Evolutionary conservation across 2,888 invertebrate species (phyloP).

Genomic region (Ichneumon xanthorius): DNA sequence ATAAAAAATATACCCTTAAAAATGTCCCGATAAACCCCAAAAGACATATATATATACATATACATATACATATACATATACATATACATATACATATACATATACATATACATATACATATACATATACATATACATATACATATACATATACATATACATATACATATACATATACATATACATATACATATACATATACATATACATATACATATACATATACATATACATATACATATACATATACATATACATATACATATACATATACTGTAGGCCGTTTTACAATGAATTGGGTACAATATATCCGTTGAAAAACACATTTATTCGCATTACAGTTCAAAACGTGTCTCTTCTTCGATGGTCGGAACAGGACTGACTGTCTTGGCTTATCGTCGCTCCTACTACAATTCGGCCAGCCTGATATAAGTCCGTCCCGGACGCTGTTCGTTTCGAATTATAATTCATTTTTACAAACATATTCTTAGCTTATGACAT

Average conservation of each 20-base stretch:
- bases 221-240: not conserved
- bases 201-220: not conserved
- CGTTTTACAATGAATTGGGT: too few relatives aligned
- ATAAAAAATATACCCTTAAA: too few relatives aligned
- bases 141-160: not conserved
- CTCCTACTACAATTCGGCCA: not conserved
- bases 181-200: not conserved
- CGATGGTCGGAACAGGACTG: not conserved
- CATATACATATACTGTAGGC: too few relatives aligned
- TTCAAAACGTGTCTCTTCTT: too few relatives aligned
- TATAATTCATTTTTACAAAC: too few relatives aligned
- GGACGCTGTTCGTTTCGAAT: too few relatives aligned
- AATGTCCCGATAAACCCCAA: too few relatives aligned
- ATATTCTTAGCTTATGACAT: too few relatives aligned
- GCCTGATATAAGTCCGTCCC: too few relatives aligned
- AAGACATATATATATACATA: too few relatives aligned
- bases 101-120: not conserved
- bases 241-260: not conserved
- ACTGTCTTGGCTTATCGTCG: not conserved
- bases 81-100: not conserved
- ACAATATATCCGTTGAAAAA: too few relatives aligned
- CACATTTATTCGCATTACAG: too few relatives aligned
- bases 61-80: not conserved
- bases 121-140: not conserved
- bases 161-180: not conserved